Conservation (phyloP, 2,113 vertebrate genomes). For the Perca fluviatilis region DNA sequence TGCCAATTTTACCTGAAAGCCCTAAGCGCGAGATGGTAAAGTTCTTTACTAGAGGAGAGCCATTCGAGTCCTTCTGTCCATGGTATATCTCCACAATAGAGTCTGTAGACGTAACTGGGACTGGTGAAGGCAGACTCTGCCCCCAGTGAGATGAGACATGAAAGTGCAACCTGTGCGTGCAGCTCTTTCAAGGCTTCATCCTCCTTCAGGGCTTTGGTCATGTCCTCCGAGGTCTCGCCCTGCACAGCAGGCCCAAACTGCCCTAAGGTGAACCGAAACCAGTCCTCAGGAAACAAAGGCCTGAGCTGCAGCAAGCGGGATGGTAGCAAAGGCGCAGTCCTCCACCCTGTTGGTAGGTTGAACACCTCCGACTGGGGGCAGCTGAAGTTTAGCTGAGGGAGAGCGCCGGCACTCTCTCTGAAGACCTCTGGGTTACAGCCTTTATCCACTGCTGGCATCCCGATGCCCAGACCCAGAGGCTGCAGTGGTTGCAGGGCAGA, state of each 20-base stretch:
- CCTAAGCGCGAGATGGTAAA: slow-evolving; percentile 92
- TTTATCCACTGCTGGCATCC: slow-evolving; percentile 83
- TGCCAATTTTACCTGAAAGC: slow-evolving; percentile 93
- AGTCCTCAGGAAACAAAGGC: slow-evolving; percentile 92
- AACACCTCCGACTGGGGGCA: slow-evolving; percentile 89
- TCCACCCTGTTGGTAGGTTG: slow-evolving; percentile 91
- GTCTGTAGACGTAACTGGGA: slow-evolving; percentile 90
- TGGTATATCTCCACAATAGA: slow-evolving; percentile 91
- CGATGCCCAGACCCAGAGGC: slow-evolving; percentile 83
- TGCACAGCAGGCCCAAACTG: slow-evolving; percentile 87
- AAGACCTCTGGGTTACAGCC: slow-evolving; percentile 84
- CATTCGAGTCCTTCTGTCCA: slow-evolving; percentile 94
- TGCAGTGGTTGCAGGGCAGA: slow-evolving; percentile 84
- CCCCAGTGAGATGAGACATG: slow-evolving; percentile 91
- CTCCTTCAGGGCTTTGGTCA: slow-evolving; percentile 88
- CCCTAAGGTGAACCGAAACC: slow-evolving; percentile 92
- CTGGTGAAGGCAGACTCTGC: slow-evolving; percentile 88
- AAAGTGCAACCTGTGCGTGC: slow-evolving; percentile 89
- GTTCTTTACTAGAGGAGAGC: slow-evolving; percentile 91
- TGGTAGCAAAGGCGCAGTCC: slow-evolving; percentile 83
- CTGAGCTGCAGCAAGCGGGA: slow-evolving; percentile 88
- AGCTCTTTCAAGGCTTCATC: slow-evolving; percentile 89
- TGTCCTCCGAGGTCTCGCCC: slow-evolving; percentile 84
- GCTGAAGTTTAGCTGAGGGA: slow-evolving; percentile 86
- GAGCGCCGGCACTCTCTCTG: slow-evolving; percentile 70